Evolutionary conservation across 2,888 invertebrate genomes (phyloP).

Genomic region (Gerosis bhagava): DNA sequence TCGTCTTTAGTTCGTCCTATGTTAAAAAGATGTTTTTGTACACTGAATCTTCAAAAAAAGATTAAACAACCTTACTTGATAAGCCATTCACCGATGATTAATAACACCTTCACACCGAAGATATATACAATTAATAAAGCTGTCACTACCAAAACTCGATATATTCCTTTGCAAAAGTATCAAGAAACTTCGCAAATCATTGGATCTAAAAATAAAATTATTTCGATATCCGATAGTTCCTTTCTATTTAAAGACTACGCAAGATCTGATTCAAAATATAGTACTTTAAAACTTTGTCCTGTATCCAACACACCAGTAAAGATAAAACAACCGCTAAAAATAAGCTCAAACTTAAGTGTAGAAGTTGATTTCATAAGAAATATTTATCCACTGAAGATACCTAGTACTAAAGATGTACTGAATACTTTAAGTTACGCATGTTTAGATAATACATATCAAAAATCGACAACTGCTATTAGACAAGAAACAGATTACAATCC

Average conservation of each 20-base stretch:
- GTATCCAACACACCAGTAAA: not conserved
- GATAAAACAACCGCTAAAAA: constrained; percentile 2
- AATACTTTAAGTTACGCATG: not conserved
- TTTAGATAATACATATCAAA: too few species aligned
- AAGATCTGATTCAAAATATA: not conserved
- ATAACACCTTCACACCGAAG: not conserved
- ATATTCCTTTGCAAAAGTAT: not conserved
- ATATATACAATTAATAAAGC: constrained; percentile 8
- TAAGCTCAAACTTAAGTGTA: constrained; percentile 3
- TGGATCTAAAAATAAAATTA: not conserved
- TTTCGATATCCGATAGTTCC: constrained; percentile 12
- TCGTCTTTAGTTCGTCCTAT: constrained; percentile 23
- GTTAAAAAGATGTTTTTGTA: constrained; percentile 50
- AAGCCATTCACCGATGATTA: not conserved
- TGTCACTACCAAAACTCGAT: constrained; percentile 5
- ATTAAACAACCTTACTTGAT: not conserved
- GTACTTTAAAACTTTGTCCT: not conserved
- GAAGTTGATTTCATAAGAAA: constrained; percentile 4
- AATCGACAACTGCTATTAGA: too few species aligned
- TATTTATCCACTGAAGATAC: too few species aligned
- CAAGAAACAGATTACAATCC: too few species aligned
- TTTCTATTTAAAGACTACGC: constrained; percentile 2
- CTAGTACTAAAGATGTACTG: not conserved
- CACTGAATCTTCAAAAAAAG: constrained; percentile 39
- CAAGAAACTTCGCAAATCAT: not conserved